phyloP scores from a whole-genome alignment of 2,113 vertebrate species.

The Genyomyrus donnyi region DNA sequence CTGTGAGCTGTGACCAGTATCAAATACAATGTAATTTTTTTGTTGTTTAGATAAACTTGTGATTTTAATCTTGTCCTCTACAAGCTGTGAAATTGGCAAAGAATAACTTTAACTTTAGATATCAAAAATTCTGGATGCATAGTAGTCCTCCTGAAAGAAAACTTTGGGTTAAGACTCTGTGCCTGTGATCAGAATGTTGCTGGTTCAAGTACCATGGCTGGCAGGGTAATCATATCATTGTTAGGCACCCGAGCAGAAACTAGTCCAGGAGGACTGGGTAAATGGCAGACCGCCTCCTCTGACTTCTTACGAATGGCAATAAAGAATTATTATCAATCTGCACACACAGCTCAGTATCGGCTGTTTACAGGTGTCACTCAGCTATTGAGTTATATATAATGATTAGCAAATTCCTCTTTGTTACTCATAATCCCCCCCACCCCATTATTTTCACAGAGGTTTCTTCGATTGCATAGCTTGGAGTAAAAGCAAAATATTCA shows the following conservation, averaged over 20 bases:
- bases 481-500: not conserved
- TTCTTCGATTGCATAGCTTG: not conserved
- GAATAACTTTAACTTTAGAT: not conserved
- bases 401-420: not conserved
- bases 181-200: not conserved
- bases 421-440: not conserved
- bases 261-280: not conserved
- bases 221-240: not conserved
- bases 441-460: not conserved
- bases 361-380: not conserved
- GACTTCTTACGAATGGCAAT: not conserved
- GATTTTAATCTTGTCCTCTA: not conserved
- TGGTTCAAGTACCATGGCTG: not conserved
- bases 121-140: not conserved
- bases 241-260: not conserved
- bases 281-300: not conserved
- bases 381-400: not conserved
- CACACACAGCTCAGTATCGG: not conserved
- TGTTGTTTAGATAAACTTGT: not conserved
- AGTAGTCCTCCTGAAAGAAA: not conserved
- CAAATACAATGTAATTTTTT: not conserved
- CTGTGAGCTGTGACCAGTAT: not conserved
- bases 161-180: not conserved
- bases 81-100: not conserved
- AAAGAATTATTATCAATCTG: not conserved